Conservation (phyloP, 1,140 invertebrate species). For the Ostrea denselamellosa region DNA sequence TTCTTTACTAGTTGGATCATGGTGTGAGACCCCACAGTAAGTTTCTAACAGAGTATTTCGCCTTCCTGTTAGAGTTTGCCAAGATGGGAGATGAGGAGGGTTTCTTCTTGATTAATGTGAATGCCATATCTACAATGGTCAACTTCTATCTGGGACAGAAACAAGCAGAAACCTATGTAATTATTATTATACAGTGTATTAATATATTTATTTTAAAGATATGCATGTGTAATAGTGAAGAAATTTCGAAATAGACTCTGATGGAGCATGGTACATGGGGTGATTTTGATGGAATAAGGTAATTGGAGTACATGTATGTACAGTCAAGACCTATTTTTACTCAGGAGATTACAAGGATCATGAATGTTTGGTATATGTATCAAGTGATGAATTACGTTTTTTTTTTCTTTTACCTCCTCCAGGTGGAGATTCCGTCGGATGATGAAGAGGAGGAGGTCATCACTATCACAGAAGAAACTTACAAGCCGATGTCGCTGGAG, state of each 20-base stretch:
- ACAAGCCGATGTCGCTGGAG: conserved; percentile 93
- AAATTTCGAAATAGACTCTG: no score
- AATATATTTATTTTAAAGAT: no score
- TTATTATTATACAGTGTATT: conserved; percentile 45
- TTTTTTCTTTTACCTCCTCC: background rate
- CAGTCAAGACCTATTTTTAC: no score
- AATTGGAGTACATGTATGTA: no score
- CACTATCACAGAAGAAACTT: conserved; percentile 85
- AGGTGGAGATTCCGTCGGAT: conserved; percentile 81
- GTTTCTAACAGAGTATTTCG: conserved; percentile 95
- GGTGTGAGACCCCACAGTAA: conserved; percentile 83
- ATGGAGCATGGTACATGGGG: no score
- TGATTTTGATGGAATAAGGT: no score
- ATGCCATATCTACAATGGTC: conserved; percentile 92
- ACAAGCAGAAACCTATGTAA: conserved; percentile 75
- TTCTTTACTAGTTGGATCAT: conserved; percentile 86
- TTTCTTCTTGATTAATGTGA: conserved; percentile 90
- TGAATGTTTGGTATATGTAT: no score
- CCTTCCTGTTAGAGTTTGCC: conserved; percentile 93
- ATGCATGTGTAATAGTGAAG: no score
- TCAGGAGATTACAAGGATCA: no score
- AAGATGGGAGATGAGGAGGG: conserved; percentile 96
- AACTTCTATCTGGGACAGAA: conserved; percentile 89
- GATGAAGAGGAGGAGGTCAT: conserved; percentile 87
- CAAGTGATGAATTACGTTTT: no score